A percentile compares a stretch with the other conserved stretches of the same genome.
These are phyloP conservation scores for Pissodes strobi DNA, from an alignment of 1,140 invertebrate species.

Conservation along the genomic window DNA sequence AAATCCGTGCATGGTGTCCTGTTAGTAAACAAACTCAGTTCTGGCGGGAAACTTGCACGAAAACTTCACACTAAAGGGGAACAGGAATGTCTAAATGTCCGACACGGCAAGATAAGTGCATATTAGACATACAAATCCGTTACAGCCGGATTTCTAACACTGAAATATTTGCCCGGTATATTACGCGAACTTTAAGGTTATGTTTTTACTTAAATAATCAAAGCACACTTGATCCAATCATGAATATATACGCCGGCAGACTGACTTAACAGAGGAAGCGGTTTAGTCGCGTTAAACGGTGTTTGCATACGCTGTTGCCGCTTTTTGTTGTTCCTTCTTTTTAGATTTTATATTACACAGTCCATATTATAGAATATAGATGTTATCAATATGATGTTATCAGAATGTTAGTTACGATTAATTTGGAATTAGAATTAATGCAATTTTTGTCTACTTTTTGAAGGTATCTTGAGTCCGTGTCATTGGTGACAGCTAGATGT, in stretches of 20 bases:
- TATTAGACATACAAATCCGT: slow-evolving; percentile 4
- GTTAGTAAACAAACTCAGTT: slow-evolving; percentile 2
- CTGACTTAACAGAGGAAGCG: slow-evolving; percentile 22
- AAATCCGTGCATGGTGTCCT: slow-evolving; percentile 3
- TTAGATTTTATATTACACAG: too few species aligned
- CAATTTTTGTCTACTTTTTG: too few species aligned
- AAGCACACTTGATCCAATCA: slow-evolving; percentile 5
- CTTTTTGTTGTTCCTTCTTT: slow-evolving; percentile 8
- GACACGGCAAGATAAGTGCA: too few species aligned
- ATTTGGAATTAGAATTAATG: too few species aligned
- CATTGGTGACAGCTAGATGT: too few species aligned
- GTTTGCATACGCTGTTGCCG: slow-evolving; percentile 22
- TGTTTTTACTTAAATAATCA: slow-evolving; percentile 8
- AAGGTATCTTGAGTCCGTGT: too few species aligned
- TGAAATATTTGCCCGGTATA: neutral
- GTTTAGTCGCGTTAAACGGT: slow-evolving; percentile 15
- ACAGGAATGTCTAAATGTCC: too few species aligned
- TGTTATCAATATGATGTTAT: too few species aligned
- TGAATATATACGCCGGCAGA: slow-evolving; percentile 19
- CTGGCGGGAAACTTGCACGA: too few species aligned
- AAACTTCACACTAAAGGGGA: too few species aligned
- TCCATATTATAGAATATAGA: too few species aligned
- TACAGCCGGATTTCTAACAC: neutral
- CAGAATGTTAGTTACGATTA: too few species aligned
- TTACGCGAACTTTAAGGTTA: slow-evolving; percentile 10